Conservation (phyloP, 1,140 invertebrate genomes). For the Sinonovacula constricta region DNA sequence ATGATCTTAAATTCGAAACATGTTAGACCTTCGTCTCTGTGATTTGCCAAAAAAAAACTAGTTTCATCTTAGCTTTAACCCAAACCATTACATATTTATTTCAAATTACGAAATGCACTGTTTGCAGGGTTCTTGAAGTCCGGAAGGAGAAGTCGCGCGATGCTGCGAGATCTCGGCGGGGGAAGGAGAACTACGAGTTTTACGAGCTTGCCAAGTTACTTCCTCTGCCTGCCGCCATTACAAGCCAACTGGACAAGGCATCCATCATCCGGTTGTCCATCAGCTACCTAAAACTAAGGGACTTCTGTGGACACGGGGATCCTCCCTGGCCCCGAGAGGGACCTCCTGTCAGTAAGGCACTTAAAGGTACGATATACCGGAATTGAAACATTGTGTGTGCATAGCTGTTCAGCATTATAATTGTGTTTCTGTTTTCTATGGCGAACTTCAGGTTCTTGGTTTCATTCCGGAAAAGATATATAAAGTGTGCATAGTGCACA, state of each 20-base stretch:
- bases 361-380: constrained; percentile 93
- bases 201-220: constrained; percentile 99
- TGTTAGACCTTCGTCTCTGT: background rate
- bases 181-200: constrained; percentile 99
- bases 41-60: no score
- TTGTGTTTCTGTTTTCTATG: no score
- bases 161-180: constrained; percentile 94
- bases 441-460: no score
- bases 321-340: constrained; percentile 89
- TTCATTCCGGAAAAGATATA: no score
- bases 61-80: no score
- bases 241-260: constrained; percentile 98
- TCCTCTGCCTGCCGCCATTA: constrained; percentile 96
- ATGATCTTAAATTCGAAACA: no score
- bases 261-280: constrained; percentile 99
- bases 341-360: constrained; percentile 85
- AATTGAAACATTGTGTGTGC: no score
- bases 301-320: constrained; percentile 96
- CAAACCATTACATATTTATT: no score
- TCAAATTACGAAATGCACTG: background rate
- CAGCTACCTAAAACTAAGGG: constrained; percentile 96
- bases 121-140: constrained; percentile 85
- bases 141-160: constrained; percentile 98
- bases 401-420: no score
- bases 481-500: no score